Evolutionary conservation across 2,113 vertebrate genomes (phyloP).

Genomic region (Brachyhypopomus occidentalis): DNA sequence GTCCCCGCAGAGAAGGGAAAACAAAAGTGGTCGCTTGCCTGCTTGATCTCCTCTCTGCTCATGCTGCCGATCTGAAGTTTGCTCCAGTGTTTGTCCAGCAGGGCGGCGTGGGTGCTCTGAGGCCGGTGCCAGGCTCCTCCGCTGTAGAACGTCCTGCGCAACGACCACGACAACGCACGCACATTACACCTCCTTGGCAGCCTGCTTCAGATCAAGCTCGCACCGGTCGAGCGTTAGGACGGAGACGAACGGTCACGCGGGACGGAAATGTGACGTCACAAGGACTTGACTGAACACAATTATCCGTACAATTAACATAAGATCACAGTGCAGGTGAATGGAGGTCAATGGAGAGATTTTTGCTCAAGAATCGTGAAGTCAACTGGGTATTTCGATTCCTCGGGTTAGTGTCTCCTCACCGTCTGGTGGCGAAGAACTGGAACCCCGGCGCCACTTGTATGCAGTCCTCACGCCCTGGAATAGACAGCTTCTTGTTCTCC

Average conservation of each 20-base stretch:
- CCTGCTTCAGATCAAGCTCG: no score
- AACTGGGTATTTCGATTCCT: not conserved
- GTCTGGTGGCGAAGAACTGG: slow-evolving; percentile 96
- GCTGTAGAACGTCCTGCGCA: slow-evolving; percentile 83
- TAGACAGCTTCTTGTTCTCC: slow-evolving; percentile 90
- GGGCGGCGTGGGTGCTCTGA: slow-evolving; percentile 82
- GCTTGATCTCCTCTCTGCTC: slow-evolving; percentile 85
- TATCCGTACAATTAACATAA: no score
- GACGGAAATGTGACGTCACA: no score
- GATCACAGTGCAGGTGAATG: no score
- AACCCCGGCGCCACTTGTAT: slow-evolving; percentile 90
- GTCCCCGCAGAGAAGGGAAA: not conserved
- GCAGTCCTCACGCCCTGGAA: slow-evolving; percentile 90
- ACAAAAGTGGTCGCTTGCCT: slow-evolving; percentile 69
- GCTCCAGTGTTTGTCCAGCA: slow-evolving; percentile 94
- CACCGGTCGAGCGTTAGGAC: no score
- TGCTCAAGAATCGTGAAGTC: no score
- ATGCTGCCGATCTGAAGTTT: slow-evolving; percentile 88
- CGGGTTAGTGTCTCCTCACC: slow-evolving; percentile 71
- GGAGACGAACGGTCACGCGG: no score
- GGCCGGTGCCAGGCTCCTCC: slow-evolving; percentile 87
- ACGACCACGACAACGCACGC: slow-evolving; percentile 19
- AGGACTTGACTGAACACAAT: no score
- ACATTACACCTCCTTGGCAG: not conserved
- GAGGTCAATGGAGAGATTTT: no score